Percentiles rank a stretch among this genome's conserved stretches.
These are phyloP conservation scores for Cosmia trapezina DNA, from an alignment of 2,888 invertebrate genomes.

Conservation along the genomic window DNA sequence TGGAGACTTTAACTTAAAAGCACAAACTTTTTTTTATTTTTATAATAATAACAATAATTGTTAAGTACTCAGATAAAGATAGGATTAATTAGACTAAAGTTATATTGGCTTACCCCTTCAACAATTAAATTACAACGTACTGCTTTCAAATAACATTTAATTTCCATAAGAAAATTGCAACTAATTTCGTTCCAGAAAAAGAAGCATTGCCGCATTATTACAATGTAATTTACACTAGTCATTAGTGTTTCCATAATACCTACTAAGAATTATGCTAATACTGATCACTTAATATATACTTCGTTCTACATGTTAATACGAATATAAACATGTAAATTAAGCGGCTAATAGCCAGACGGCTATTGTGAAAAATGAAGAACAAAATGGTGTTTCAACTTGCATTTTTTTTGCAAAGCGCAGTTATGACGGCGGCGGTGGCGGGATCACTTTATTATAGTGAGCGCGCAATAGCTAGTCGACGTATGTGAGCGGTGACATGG, in stretches of 20 bases:
- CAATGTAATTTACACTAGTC: constrained; percentile 17
- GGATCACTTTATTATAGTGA: too few relatives aligned
- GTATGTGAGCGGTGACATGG: too few relatives aligned
- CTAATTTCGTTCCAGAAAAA: background rate
- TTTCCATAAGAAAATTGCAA: background rate
- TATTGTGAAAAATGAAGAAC: constrained; percentile 11
- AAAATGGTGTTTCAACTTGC: background rate
- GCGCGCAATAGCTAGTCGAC: too few relatives aligned
- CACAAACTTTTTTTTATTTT: too few relatives aligned
- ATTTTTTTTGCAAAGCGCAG: constrained; percentile 9
- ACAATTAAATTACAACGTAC: background rate
- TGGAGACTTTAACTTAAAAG: too few relatives aligned
- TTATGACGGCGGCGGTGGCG: accelerated
- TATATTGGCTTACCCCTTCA: background rate
- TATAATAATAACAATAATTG: too few relatives aligned
- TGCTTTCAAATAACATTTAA: background rate
- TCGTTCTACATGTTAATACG: constrained; percentile 16
- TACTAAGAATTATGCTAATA: constrained; percentile 31
- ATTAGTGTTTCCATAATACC: constrained; percentile 25
- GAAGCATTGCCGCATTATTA: background rate
- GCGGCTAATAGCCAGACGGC: background rate
- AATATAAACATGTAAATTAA: constrained; percentile 25
- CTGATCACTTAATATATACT: constrained; percentile 36
- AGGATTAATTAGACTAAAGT: background rate
- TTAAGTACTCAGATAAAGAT: background rate